Percentiles rank a stretch among this genome's conserved stretches.
Evolutionary conservation across 1,140 invertebrate species (phyloP).

Genomic region (Watersipora subatra): DNA sequence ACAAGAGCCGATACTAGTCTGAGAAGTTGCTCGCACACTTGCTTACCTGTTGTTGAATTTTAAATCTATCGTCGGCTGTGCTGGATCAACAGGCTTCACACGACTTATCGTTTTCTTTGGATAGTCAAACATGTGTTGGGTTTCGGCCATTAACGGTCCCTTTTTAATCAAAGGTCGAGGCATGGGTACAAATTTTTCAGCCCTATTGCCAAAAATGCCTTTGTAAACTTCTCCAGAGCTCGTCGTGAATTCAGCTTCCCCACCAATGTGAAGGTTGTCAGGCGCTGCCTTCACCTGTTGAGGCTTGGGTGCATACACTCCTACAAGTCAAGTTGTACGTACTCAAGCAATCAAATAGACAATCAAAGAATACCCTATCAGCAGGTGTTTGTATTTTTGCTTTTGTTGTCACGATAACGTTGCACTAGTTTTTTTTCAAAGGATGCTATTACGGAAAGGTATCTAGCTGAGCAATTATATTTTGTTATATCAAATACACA

Average conservation of each 20-base stretch:
- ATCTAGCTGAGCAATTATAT: too few relatives aligned
- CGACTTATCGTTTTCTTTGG: slow-evolving; percentile 14
- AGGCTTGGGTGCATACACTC: not conserved
- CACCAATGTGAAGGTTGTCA: slow-evolving; percentile 7
- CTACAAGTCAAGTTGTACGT: too few relatives aligned
- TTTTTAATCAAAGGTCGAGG: slow-evolving; percentile 11
- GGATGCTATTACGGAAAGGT: too few relatives aligned
- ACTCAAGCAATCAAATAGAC: too few relatives aligned
- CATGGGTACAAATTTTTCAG: slow-evolving; percentile 14
- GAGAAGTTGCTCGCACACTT: too few relatives aligned
- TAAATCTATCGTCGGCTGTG: slow-evolving; percentile 25
- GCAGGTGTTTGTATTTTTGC: too few relatives aligned
- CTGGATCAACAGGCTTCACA: slow-evolving; percentile 17
- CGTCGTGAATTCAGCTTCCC: slow-evolving; percentile 21
- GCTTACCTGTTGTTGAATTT: slow-evolving; percentile 30
- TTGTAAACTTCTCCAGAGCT: slow-evolving; percentile 26
- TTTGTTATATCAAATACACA: too few relatives aligned
- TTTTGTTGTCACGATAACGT: too few relatives aligned
- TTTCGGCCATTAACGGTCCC: slow-evolving; percentile 15
- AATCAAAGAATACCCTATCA: too few relatives aligned
- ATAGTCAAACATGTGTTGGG: slow-evolving; percentile 25
- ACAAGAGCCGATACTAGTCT: too few relatives aligned
- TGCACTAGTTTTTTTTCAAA: too few relatives aligned
- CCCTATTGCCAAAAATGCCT: slow-evolving; percentile 17
- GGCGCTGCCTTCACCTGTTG: not conserved